Conservation (phyloP, 2,113 vertebrate genomes). For the Lepus timidus region DNA sequence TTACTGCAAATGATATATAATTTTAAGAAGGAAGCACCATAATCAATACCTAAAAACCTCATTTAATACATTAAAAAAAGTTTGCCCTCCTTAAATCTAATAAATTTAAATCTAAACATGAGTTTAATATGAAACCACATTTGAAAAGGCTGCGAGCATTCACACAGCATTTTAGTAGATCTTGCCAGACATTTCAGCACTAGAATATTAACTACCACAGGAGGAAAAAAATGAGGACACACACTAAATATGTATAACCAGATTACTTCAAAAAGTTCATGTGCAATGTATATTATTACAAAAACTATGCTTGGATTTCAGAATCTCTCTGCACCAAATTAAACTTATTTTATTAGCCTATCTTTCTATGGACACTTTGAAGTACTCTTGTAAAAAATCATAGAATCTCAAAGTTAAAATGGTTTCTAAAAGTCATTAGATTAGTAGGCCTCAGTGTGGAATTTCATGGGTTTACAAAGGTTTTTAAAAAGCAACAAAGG, state of each 20-base stretch:
- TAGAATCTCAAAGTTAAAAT: conserved; percentile 14
- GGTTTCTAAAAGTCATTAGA: conserved; percentile 17
- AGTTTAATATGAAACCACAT: conserved; percentile 32
- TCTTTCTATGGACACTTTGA: too few species aligned
- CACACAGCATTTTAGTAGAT: background rate
- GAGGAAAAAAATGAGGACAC: conserved; percentile 36
- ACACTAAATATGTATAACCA: background rate
- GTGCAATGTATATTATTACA: background rate
- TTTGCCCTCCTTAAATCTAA: conserved; percentile 21
- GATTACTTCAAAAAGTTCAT: too few species aligned
- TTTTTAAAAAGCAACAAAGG: background rate
- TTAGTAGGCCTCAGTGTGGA: background rate
- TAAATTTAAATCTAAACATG: conserved; percentile 39
- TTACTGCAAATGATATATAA: conserved; percentile 40
- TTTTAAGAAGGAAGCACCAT: conserved; percentile 51
- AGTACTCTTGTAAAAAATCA: background rate
- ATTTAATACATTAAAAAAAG: conserved; percentile 1
- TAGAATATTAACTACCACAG: background rate
- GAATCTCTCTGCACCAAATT: too few species aligned
- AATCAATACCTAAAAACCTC: conserved; percentile 2
- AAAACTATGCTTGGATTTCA: too few species aligned
- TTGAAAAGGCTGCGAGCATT: background rate
- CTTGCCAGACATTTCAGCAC: background rate
- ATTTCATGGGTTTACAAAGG: conserved; percentile 5
- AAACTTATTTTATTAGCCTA: too few species aligned